Evolutionary conservation across 2,888 invertebrate genomes (phyloP).

Genomic region (Mimachlamys varia): DNA sequence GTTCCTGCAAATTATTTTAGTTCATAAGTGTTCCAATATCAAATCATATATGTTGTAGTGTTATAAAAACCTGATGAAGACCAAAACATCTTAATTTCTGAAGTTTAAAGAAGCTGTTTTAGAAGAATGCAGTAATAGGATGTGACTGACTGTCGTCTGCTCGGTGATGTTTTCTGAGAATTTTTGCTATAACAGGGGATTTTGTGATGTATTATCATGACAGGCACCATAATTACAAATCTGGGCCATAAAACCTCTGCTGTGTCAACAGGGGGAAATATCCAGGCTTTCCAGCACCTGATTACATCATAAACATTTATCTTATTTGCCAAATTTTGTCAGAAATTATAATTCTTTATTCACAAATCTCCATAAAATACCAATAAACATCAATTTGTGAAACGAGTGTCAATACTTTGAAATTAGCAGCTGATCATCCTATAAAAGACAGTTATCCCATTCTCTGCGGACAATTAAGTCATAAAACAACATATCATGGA

Average conservation of each 20-base stretch:
- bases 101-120: no score
- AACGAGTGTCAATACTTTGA: neutral
- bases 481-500: neutral
- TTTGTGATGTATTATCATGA: constrained; percentile 28
- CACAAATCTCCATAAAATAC: constrained; percentile 14
- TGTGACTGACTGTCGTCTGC: neutral
- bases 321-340: constrained; percentile 28
- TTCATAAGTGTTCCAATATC: no score
- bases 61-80: no score
- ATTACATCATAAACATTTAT: constrained; percentile 36
- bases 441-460: neutral
- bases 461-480: neutral
- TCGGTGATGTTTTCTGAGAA: neutral
- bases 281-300: neutral
- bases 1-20: no score
- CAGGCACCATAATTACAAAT: neutral
- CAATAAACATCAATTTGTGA: constrained; percentile 5
- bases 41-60: no score
- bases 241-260: neutral
- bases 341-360: constrained; percentile 22
- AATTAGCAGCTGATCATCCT: constrained; percentile 4
- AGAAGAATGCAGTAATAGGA: neutral
- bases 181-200: neutral
- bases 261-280: constrained; percentile 10
- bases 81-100: no score